These are phyloP conservation scores for Pollimyrus isidori DNA, from an alignment of 2,113 vertebrate species.

Conservation along the genomic window DNA sequence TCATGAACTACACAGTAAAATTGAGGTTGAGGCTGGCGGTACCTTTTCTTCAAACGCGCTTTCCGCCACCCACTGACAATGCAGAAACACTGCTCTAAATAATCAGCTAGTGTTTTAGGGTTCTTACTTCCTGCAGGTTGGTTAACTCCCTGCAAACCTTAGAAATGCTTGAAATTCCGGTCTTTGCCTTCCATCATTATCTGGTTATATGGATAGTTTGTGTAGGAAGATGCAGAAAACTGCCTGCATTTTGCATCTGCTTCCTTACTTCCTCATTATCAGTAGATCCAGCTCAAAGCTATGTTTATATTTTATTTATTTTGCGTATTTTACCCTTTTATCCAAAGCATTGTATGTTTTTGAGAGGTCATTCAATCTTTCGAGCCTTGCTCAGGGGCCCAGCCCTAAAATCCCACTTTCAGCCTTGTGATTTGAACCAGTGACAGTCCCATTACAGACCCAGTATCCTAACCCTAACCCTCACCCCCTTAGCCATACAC, in stretches of 20 bases:
- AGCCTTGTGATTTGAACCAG: background rate
- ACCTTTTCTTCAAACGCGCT: background rate
- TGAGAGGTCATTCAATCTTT: background rate
- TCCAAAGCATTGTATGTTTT: background rate
- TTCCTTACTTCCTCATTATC: background rate
- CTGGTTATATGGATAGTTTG: background rate
- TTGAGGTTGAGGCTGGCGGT: background rate
- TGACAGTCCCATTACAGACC: background rate
- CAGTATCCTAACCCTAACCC: background rate
- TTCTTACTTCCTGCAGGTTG: background rate
- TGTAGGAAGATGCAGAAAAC: background rate
- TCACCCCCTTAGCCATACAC: background rate
- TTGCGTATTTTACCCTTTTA: background rate
- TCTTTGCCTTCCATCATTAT: background rate
- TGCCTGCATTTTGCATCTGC: background rate
- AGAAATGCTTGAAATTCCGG: background rate
- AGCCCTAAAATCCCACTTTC: background rate
- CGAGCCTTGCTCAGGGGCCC: background rate
- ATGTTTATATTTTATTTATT: background rate
- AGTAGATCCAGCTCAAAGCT: background rate
- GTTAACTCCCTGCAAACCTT: background rate
- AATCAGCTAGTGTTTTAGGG: background rate
- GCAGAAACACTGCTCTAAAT: background rate
- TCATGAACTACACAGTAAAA: background rate
- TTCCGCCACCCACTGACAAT: background rate